Evolutionary conservation across 2,797 vertebrate species (phyloP).

Genomic region (Ateles fusciceps): DNA sequence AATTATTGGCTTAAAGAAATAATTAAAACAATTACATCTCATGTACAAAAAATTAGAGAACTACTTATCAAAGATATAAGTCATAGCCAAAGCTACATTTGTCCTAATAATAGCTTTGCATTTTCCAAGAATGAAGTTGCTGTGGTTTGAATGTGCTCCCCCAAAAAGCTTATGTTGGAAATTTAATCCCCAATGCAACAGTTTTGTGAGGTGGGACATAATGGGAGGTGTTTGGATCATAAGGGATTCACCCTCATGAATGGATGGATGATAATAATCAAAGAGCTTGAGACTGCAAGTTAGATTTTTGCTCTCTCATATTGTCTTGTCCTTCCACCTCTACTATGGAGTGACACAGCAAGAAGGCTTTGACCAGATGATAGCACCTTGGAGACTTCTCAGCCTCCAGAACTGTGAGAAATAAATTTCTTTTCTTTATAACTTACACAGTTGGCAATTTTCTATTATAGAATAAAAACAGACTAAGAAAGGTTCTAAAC

Average conservation of each 20-base stretch:
- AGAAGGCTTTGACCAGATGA: not conserved
- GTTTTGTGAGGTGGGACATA: not conserved
- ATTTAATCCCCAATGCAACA: not conserved
- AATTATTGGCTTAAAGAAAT: not conserved
- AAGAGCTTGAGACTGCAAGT: not conserved
- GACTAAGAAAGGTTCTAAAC: not conserved
- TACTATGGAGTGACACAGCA: not conserved
- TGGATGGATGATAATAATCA: not conserved
- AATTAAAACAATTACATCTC: constrained; percentile 52
- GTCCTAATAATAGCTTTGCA: constrained; percentile 16
- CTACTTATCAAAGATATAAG: constrained; percentile 8
- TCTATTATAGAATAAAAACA: not conserved
- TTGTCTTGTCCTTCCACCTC: not conserved
- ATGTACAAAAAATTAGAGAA: constrained; percentile 7
- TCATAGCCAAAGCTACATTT: constrained; percentile 16
- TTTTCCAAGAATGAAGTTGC: constrained; percentile 21
- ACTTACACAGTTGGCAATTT: not conserved
- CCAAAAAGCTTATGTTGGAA: not conserved
- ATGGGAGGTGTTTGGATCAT: not conserved
- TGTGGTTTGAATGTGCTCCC: not conserved
- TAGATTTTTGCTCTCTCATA: not conserved
- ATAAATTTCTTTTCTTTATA: not conserved
- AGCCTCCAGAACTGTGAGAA: not conserved
- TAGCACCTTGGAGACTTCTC: not conserved
- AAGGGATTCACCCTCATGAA: not conserved